A percentile compares a stretch with the other conserved stretches of the same genome.
phyloP scores from a whole-genome alignment of 1,140 invertebrate genomes.

The Lethrus apterus region DNA sequence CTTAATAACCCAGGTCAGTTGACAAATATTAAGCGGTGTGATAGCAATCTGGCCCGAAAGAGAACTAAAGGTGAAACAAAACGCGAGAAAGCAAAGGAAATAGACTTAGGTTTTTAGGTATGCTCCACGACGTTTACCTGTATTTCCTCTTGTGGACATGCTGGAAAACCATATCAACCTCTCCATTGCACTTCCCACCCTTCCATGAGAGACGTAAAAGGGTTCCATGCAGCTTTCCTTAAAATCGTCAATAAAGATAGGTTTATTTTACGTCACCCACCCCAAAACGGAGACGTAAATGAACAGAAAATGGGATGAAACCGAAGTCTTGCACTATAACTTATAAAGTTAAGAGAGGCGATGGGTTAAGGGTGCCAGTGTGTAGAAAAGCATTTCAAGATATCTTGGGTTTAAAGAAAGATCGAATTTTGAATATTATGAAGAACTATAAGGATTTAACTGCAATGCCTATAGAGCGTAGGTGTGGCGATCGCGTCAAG shows the following conservation, averaged over 20 bases:
- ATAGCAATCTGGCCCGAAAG: too few species aligned
- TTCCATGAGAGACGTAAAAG: slow-evolving; percentile 6
- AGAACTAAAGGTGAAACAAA: too few species aligned
- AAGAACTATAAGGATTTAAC: slow-evolving; percentile 7
- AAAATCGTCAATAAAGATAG: too few species aligned
- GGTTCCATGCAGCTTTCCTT: slow-evolving; percentile 7
- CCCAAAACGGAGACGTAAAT: slow-evolving; percentile 7
- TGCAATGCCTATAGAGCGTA: slow-evolving; percentile 2
- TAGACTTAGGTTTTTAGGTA: slow-evolving; percentile 12
- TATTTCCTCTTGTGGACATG: slow-evolving; percentile 9
- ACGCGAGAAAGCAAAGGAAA: too few species aligned
- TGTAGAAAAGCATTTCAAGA: slow-evolving; percentile 4
- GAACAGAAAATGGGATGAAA: slow-evolving; percentile 3
- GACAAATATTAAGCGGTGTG: too few species aligned
- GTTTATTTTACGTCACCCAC: too few species aligned
- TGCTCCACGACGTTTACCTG: slow-evolving; percentile 2
- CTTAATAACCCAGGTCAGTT: too few species aligned
- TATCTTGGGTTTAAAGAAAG: slow-evolving; percentile 9
- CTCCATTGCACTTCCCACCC: slow-evolving; percentile 1
- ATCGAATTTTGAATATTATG: slow-evolving; percentile 11
- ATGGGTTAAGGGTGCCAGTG: slow-evolving; percentile 5
- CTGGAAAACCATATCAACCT: slow-evolving; percentile 9
- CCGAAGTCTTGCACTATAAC: slow-evolving; percentile 4
- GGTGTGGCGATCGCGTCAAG: slow-evolving; percentile 6
- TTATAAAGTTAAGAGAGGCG: slow-evolving; percentile 6